Conservation (phyloP, 2,113 vertebrate genomes). For the Leucosticte australis region DNA sequence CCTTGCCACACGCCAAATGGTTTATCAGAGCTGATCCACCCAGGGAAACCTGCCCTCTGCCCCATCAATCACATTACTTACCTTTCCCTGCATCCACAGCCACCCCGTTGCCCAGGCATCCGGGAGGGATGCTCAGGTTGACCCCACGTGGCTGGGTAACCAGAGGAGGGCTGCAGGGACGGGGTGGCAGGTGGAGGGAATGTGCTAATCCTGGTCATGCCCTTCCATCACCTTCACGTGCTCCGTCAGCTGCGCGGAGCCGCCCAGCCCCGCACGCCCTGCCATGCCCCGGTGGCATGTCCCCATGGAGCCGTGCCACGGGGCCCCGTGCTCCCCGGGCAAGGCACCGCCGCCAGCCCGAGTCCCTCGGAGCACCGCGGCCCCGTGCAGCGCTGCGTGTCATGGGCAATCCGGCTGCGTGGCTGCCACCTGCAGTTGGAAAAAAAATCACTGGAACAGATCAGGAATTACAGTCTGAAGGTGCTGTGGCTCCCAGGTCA, state of each 20-base stretch:
- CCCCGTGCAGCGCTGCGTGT: background rate
- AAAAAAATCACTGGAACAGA: background rate
- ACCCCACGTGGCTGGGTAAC: background rate
- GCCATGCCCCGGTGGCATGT: background rate
- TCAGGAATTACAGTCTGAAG: background rate
- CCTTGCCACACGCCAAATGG: accelerated
- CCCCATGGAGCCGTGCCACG: background rate
- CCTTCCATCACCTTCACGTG: constrained; percentile 40
- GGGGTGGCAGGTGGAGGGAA: background rate
- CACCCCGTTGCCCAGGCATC: background rate
- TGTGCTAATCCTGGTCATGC: constrained; percentile 8
- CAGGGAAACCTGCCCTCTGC: no score
- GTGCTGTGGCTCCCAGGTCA: background rate
- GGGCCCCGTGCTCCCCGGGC: background rate
- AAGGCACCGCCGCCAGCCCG: background rate
- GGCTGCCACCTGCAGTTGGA: background rate
- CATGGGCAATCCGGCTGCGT: background rate
- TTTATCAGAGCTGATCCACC: background rate
- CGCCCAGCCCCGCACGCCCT: background rate
- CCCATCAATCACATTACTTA: accelerated
- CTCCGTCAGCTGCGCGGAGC: background rate
- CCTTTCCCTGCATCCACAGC: background rate
- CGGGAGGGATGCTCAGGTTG: background rate
- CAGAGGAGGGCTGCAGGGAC: background rate
- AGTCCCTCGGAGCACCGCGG: background rate